phyloP scores from a whole-genome alignment of 2,888 invertebrate species.

The Tipula vernalis region DNA sequence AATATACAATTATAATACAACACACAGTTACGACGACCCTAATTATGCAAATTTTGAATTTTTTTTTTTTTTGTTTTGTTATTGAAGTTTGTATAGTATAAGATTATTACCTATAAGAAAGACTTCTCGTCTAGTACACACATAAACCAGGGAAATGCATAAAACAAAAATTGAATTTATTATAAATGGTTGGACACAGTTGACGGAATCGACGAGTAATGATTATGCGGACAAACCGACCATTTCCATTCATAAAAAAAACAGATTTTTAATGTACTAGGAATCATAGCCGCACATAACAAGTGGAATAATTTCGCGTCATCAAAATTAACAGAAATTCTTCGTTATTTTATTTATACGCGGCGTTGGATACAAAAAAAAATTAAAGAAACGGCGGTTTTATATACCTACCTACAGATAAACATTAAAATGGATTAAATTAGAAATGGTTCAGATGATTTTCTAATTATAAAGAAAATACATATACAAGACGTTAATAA shows the following conservation, averaged over 20 bases:
- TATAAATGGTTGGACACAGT: background rate
- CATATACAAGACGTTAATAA: background rate
- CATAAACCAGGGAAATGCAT: background rate
- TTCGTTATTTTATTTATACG: background rate
- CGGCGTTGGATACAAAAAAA: background rate
- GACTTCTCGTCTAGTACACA: background rate
- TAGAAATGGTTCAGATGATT: background rate
- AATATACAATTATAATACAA: background rate
- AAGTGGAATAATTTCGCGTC: constrained; percentile 4
- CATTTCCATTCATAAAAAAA: background rate
- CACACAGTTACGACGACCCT: background rate
- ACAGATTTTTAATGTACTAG: background rate
- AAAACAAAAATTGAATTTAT: background rate
- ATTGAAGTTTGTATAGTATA: background rate
- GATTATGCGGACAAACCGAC: background rate
- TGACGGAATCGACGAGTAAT: background rate
- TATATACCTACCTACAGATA: background rate
- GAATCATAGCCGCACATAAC: background rate
- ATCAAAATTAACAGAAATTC: background rate
- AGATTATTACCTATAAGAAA: background rate
- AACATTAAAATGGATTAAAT: background rate
- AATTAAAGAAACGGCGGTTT: background rate
- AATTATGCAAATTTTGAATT: background rate
- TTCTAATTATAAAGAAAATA: background rate
- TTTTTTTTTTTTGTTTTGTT: background rate